Evolutionary conservation across 1,140 invertebrate species (phyloP).

Genomic region (Carcinoscorpius rotundicauda): DNA sequence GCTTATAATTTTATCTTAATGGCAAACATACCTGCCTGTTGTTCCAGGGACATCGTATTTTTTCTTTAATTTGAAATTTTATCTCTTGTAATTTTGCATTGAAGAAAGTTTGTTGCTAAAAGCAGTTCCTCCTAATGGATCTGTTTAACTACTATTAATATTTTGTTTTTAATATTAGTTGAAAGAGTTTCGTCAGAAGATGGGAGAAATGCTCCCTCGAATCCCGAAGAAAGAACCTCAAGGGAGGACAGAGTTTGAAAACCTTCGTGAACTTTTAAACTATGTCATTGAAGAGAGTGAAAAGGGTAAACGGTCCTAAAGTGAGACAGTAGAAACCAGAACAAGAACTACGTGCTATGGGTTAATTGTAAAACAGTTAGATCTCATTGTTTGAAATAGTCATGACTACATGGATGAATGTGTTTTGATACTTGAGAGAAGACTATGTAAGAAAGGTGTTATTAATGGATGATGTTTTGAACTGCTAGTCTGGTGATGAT

Average conservation of each 20-base stretch:
- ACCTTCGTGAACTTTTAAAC: constrained; percentile 32
- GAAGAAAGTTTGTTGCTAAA: neutral
- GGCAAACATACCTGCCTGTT: no score
- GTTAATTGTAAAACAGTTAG: no score
- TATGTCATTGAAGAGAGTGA: constrained; percentile 31
- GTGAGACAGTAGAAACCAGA: no score
- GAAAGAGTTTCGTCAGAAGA: constrained; percentile 38
- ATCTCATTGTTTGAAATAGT: no score
- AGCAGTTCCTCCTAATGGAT: neutral
- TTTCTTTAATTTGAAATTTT: constrained; percentile 1
- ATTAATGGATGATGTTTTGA: no score
- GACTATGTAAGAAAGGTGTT: no score
- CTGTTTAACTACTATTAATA: constrained; percentile 1
- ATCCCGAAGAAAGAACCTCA: constrained; percentile 66
- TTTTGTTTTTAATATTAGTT: constrained; percentile 28
- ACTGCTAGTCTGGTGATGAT: no score
- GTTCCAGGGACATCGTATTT: neutral
- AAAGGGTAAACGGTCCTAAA: constrained; percentile 12
- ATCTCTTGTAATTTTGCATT: constrained; percentile 2
- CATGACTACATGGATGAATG: no score
- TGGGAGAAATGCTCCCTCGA: constrained; percentile 47
- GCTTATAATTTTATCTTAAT: no score
- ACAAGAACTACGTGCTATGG: no score
- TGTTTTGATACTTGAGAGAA: no score
- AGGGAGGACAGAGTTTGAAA: constrained; percentile 69